A percentile compares a stretch with the other conserved stretches of the same genome.
These are phyloP conservation scores for Beris chalybata DNA, from an alignment of 2,888 invertebrate genomes.

Conservation along the genomic window DNA sequence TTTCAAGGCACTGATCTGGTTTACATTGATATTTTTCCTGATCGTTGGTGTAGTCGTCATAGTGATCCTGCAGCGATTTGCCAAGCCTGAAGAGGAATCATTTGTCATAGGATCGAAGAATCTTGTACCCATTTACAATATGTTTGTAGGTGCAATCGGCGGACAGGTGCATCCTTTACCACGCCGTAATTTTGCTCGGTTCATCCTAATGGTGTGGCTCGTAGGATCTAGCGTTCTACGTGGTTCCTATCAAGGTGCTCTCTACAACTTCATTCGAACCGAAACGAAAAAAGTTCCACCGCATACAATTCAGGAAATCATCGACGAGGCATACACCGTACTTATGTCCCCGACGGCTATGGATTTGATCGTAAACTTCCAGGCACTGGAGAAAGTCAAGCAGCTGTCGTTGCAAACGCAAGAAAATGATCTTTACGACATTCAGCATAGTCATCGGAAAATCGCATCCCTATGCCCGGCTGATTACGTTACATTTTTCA, in stretches of 20 bases:
- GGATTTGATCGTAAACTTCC: conserved; percentile 42
- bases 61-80: background rate
- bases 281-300: conserved; percentile 45
- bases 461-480: background rate
- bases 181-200: conserved; percentile 43
- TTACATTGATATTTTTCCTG: background rate
- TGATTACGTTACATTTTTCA: conserved; percentile 8
- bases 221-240: conserved; percentile 45
- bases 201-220: conserved; percentile 47
- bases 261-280: conserved; percentile 45
- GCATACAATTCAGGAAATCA: conserved; percentile 45
- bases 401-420: background rate
- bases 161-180: conserved; percentile 42
- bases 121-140: conserved; percentile 41
- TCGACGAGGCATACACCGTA: conserved; percentile 43
- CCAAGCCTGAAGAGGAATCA: background rate
- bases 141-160: conserved; percentile 43
- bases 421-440: background rate
- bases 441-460: background rate
- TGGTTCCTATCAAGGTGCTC: conserved; percentile 46
- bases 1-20: conserved; percentile 44
- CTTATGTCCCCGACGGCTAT: conserved; percentile 42
- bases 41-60: conserved; percentile 4
- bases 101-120: conserved; percentile 40
- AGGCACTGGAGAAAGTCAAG: conserved; percentile 40